phyloP scores from a whole-genome alignment of 2,888 invertebrate species.

The Sphaeridia pumilis region DNA sequence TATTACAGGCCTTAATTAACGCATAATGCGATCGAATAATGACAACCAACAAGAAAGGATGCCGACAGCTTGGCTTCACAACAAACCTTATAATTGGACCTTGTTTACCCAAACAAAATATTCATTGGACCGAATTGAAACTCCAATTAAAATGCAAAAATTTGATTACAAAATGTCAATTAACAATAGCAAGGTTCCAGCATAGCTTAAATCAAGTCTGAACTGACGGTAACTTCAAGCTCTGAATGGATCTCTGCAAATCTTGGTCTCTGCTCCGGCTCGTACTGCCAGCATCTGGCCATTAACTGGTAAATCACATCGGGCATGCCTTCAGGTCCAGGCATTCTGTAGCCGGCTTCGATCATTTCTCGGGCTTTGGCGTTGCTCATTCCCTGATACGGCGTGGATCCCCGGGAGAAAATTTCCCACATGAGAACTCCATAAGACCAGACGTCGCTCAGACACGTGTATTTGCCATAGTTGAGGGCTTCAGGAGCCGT shows the following conservation, averaged over 20 bases:
- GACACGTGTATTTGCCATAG: conserved; percentile 88
- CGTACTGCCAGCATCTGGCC: conserved; percentile 88
- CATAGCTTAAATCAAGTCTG: conserved; percentile 26
- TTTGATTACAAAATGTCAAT: too few species aligned
- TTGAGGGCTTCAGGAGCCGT: conserved; percentile 94
- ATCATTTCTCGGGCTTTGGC: conserved; percentile 87
- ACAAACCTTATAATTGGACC: too few species aligned
- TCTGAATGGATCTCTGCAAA: conserved; percentile 62
- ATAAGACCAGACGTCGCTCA: conserved; percentile 96
- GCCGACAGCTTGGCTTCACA: too few species aligned
- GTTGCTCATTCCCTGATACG: conserved; percentile 88
- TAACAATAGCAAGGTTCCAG: too few species aligned
- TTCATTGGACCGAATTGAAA: too few species aligned
- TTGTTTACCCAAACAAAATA: too few species aligned
- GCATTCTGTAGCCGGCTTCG: conserved; percentile 86
- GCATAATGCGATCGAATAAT: too few species aligned
- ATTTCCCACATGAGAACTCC: conserved; percentile 95
- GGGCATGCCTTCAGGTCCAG: conserved; percentile 70
- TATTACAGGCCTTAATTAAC: too few species aligned
- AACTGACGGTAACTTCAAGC: conserved; percentile 24
- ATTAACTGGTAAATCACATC: conserved; percentile 82
- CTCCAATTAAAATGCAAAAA: too few species aligned
- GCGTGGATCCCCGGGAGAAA: conserved; percentile 83
- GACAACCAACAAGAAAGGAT: too few species aligned
- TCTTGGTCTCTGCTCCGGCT: conserved; percentile 80